Evolutionary conservation across 1,140 invertebrate species (phyloP).

Genomic region (Papilio xuthus): DNA sequence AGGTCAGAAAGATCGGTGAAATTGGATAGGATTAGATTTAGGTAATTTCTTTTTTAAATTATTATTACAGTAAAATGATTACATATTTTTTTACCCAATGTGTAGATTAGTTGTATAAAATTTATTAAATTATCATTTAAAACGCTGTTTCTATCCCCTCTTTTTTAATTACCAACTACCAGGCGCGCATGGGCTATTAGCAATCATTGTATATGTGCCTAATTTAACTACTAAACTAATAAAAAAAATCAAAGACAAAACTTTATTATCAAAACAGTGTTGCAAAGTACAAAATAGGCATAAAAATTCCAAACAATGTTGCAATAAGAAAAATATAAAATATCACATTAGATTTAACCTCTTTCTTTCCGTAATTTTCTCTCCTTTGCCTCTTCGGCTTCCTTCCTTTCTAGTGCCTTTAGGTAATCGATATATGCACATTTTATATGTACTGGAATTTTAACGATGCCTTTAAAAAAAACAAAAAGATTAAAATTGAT

Average conservation of each 20-base stretch:
- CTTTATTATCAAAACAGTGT: slow-evolving; percentile 14
- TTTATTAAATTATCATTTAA: too few species aligned
- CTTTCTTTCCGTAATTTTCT: slow-evolving; percentile 61
- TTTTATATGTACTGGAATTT: slow-evolving; percentile 68
- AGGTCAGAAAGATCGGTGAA: not conserved
- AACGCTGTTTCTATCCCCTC: not conserved
- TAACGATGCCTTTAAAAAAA: slow-evolving; percentile 65
- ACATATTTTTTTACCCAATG: too few species aligned
- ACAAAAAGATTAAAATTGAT: not conserved
- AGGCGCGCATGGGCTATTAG: not conserved
- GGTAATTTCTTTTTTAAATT: not conserved
- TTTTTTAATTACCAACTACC: not conserved
- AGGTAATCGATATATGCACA: slow-evolving; percentile 73
- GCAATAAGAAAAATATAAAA: slow-evolving; percentile 22
- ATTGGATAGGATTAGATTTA: not conserved
- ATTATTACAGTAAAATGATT: too few species aligned
- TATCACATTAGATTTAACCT: slow-evolving; percentile 37
- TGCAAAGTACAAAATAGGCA: not conserved
- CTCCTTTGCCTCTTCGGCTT: slow-evolving; percentile 56
- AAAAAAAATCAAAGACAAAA: not conserved
- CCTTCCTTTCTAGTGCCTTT: slow-evolving; percentile 62
- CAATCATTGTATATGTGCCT: not conserved
- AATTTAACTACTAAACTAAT: not conserved
- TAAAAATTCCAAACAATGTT: not conserved
- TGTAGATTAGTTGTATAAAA: too few species aligned